These are phyloP conservation scores for Nannoperca australis DNA, from an alignment of 2,797 vertebrate genomes.

Conservation along the genomic window DNA sequence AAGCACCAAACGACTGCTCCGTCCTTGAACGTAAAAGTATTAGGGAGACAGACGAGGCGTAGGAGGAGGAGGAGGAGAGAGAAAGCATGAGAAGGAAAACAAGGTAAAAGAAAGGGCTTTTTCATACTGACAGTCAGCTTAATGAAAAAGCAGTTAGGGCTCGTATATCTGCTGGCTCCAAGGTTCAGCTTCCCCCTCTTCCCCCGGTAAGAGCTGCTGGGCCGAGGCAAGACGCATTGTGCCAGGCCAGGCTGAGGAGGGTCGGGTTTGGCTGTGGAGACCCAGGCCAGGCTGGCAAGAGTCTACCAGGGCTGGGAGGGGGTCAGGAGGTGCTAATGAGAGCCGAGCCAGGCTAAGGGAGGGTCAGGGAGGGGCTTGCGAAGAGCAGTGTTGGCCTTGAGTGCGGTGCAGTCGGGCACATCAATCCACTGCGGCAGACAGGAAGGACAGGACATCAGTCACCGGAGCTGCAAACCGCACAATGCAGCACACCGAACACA, in stretches of 20 bases:
- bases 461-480: conserved; percentile 63
- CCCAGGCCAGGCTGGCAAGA: not conserved
- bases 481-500: conserved; percentile 36
- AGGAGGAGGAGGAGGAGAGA: conserved; percentile 45
- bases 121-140: conserved; percentile 75
- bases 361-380: conserved; percentile 20
- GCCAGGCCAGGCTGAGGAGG: not conserved
- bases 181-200: conserved; percentile 39
- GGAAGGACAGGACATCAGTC: conserved; percentile 72
- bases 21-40: conserved; percentile 76
- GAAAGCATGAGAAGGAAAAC: conserved; percentile 59
- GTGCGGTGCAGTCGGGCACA: conserved; percentile 43
- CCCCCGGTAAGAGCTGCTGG: not conserved
- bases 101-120: conserved; percentile 70
- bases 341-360: conserved; percentile 18
- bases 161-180: conserved; percentile 67
- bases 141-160: conserved; percentile 73
- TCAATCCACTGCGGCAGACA: conserved; percentile 59
- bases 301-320: not conserved
- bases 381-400: conserved; percentile 51
- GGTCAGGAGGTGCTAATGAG: conserved; percentile 4
- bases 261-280: not conserved
- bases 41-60: conserved; percentile 55
- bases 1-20: conserved; percentile 59
- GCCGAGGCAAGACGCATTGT: conserved; percentile 1